Evolutionary conservation across 2,797 vertebrate genomes (phyloP), one percentile per base, ranked within the genome.

Genomic region (Fratercula arctica): DNA sequence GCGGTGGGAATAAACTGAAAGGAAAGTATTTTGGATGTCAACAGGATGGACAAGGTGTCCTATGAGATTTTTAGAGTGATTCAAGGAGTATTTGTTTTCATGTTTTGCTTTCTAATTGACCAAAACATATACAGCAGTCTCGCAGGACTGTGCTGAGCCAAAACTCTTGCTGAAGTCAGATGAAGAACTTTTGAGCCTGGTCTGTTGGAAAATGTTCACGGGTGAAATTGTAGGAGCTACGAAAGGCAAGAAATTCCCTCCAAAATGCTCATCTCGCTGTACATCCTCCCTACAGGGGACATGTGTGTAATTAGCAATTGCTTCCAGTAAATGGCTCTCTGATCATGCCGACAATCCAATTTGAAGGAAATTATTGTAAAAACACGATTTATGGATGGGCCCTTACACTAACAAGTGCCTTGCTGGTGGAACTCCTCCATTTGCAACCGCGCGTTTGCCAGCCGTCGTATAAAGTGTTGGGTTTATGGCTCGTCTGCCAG

Each of bases 91-190:
- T 66, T 96, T 94, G 67, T 92, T 92, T 93, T 80, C 37, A 25
- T 87, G 68, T 87, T 95, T 94, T 95, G 86, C 95, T 96, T 96
- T 93, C 74, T 92, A 93, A 95, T 96, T 92, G 92, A 85, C 93
- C 87, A 93, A 96, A 96, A 89, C 75, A 85, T 51, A 85, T 20
- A 80, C 77, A 87, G 60, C 31, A 56, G 43, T 68, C 81, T 94
- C 48, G 0, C 60, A 72, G 94, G 88, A 48, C 84, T 18, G 18
- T 77, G 51, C 86, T 75, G 81, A 92, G 90, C 64, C 86, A 95
- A 83, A 87, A 75, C 31, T 89, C 53, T 54, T n/a, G 35, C 70
- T 94, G 60, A 91, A 92, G 86, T 76, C 72, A 61, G 63, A 59
- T 14, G 53, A 89, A 59, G 56, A 92, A 87, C 45, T 74, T 94